Conservation (phyloP, 2,888 invertebrate species). For the Uloborus plumipes region DNA sequence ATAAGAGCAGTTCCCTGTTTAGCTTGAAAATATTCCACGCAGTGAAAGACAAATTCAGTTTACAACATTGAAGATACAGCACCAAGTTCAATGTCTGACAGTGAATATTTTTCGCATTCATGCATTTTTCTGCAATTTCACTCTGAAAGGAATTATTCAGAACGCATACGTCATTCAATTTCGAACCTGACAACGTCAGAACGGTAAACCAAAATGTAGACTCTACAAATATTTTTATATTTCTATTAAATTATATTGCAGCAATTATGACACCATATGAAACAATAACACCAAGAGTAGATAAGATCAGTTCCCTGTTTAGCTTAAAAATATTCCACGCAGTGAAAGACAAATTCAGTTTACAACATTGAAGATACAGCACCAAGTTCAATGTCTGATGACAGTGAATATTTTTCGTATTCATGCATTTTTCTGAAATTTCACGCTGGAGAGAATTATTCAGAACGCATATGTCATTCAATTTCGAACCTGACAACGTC, state of each 20-base stretch:
- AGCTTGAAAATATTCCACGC: constrained; percentile 33
- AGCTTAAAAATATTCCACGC: constrained; percentile 35
- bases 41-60: constrained; percentile 20
- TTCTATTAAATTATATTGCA: not conserved
- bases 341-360: constrained; percentile 20
- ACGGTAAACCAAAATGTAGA: constrained; percentile 15
- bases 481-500: constrained; percentile 22
- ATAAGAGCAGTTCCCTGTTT: constrained; percentile 14
- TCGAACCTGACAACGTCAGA: constrained; percentile 24
- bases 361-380: constrained; percentile 19
- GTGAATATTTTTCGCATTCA: not conserved
- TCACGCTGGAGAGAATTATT: constrained; percentile 16
- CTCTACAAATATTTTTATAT: constrained; percentile 5
- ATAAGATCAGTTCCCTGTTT: constrained; percentile 13
- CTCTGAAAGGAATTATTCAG: constrained; percentile 2
- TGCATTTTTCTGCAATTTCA: constrained; percentile 17
- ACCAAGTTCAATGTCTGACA: not conserved
- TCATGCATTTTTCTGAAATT: constrained; percentile 9
- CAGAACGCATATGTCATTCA: constrained; percentile 11
- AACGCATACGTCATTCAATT: constrained; percentile 15
- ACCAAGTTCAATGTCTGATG: not conserved
- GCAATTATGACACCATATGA: constrained; percentile 16
- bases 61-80: constrained; percentile 19
- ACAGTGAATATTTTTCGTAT: not conserved
- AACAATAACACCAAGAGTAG: constrained; percentile 21